A percentile compares a stretch with the other conserved stretches of the same genome.
Evolutionary conservation across 2,888 invertebrate genomes (phyloP).

Genomic region (Eremobia ochroleuca): DNA sequence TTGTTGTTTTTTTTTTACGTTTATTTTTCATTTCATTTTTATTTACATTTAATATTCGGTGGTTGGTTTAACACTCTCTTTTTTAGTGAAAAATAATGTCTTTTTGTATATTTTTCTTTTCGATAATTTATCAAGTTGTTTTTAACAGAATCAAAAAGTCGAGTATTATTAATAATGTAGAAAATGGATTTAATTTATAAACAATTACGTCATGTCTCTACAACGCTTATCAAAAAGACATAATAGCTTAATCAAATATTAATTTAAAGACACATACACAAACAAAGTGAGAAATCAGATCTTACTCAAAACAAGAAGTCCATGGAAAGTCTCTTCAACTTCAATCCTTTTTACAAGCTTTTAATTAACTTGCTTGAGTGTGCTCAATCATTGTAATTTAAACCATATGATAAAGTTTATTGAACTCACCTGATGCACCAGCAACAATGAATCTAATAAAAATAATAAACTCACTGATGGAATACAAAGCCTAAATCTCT

Average conservation of each 20-base stretch:
- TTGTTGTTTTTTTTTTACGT: conserved; percentile 51
- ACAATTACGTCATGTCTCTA: conserved; percentile 44
- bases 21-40: conserved; percentile 61
- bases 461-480: not conserved
- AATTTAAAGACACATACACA: conserved; percentile 57
- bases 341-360: not conserved
- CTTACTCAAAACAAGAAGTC: conserved; percentile 44
- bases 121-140: conserved; percentile 44
- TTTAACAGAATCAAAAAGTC: conserved; percentile 46
- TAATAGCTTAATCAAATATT: conserved; percentile 55
- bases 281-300: conserved; percentile 62
- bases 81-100: conserved; percentile 66
- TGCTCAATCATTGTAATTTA: conserved; percentile 7
- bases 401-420: not conserved
- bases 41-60: conserved; percentile 70
- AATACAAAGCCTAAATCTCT: not conserved
- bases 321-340: conserved; percentile 39
- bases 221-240: conserved; percentile 56
- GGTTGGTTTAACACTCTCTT: conserved; percentile 60
- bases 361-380: not conserved
- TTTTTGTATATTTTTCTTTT: conserved; percentile 52
- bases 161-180: conserved; percentile 59
- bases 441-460: not conserved
- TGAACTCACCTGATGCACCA: not conserved
- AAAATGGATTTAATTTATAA: conserved; percentile 49